phyloP scores from a whole-genome alignment of 1,140 invertebrate genomes.

The Helicoverpa armigera region DNA sequence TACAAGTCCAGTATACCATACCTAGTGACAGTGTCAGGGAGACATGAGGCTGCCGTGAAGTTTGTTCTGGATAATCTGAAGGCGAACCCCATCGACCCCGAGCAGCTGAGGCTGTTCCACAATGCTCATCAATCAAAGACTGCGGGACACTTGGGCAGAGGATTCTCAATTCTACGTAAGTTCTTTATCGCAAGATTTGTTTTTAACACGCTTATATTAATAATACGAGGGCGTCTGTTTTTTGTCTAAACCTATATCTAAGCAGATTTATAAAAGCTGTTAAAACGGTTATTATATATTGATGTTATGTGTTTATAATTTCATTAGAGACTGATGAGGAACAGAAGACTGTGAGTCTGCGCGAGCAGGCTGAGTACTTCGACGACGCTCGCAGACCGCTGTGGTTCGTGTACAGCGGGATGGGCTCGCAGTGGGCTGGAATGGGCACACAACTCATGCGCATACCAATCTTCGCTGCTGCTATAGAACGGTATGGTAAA shows the following conservation, averaged over 20 bases:
- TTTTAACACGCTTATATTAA: too few species aligned
- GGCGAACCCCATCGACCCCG: conserved; percentile 82
- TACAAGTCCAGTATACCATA: conserved; percentile 69
- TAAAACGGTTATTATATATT: too few species aligned
- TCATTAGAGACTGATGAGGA: conserved; percentile 87
- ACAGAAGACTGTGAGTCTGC: conserved; percentile 63
- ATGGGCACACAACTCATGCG: conserved; percentile 91
- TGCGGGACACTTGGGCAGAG: conserved; percentile 88
- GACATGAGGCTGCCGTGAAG: conserved; percentile 66
- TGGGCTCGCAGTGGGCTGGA: conserved; percentile 95
- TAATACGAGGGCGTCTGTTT: conserved; percentile 3
- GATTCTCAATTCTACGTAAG: conserved; percentile 85
- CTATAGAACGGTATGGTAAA: conserved; percentile 88
- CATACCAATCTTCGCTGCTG: conserved; percentile 90
- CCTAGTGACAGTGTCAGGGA: conserved; percentile 69
- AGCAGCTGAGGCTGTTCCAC: conserved; percentile 87
- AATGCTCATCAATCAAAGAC: conserved; percentile 86
- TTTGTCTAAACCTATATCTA: too few species aligned
- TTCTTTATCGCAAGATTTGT: too few species aligned
- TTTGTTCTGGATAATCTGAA: conserved; percentile 68
- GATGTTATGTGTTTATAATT: neutral
- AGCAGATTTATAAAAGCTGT: too few species aligned
- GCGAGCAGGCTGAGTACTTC: conserved; percentile 84
- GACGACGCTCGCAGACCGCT: conserved; percentile 88
- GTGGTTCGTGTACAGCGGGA: conserved; percentile 95